Conservation (phyloP, 2,888 invertebrate genomes). For the Oasisia sp. region DNA sequence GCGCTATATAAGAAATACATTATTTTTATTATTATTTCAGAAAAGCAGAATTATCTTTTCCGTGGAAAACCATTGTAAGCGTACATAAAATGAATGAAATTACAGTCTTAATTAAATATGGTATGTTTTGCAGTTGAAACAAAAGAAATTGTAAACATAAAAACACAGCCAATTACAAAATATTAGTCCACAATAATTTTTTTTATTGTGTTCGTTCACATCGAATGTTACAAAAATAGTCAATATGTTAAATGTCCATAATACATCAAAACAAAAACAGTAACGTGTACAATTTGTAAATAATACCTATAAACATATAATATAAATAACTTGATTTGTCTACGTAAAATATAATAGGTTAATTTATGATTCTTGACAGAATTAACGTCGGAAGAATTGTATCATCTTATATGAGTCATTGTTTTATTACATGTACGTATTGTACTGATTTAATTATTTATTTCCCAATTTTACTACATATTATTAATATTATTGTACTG, state of each 20-base stretch:
- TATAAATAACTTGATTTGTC: not conserved
- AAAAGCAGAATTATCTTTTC: too few species aligned
- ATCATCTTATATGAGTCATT: too few species aligned
- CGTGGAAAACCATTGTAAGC: too few species aligned
- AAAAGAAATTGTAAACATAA: not conserved
- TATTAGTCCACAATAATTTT: not conserved
- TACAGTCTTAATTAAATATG: not conserved
- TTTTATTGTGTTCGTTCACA: not conserved
- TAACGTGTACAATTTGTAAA: not conserved
- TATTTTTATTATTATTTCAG: too few species aligned
- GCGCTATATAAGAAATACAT: too few species aligned
- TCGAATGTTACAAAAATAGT: not conserved
- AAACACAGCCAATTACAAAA: not conserved
- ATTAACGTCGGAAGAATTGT: too few species aligned
- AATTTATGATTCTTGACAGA: not conserved
- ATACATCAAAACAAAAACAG: not conserved
- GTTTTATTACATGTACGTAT: too few species aligned
- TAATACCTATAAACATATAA: not conserved
- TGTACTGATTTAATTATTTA: too few species aligned
- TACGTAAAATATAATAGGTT: not conserved
- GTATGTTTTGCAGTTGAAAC: not conserved
- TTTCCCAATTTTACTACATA: too few species aligned
- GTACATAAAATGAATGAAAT: not conserved
- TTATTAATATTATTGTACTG: too few species aligned
- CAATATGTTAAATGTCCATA: not conserved